Evolutionary conservation across 2,113 vertebrate species (phyloP), one percentile per base, ranked within the genome.

Genomic region (mouse (Mus musculus)): DNA sequence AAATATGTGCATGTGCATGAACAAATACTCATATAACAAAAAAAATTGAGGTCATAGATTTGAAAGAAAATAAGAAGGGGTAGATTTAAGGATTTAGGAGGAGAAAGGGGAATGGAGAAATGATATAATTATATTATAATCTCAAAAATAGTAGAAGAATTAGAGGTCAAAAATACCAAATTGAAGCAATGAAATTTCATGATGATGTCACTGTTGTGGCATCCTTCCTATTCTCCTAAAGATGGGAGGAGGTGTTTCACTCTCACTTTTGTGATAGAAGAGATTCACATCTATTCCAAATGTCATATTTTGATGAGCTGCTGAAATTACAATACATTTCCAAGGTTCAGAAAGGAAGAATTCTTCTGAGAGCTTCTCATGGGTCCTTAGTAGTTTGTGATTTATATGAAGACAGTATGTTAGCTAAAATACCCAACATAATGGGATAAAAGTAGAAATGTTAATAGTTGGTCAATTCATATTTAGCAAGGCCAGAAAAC

Each of bases 331-430:
- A 88, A 65, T 67, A 39, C 36, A 89, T 2, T 69, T 28, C 59
- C 61, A 77, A 85, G 69, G 28, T 33, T 96, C 39, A 91, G 30
- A 88, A 7, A 89, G 19, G 73, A 97, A 42, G 33, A 42, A 26
- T 61, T 90, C 67, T 42, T 95, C 56, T 76, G 36, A 92, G 65
- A 96, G 80, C 14, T 26, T 85, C 30, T 82, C n/a, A 20, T 73
- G 11, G 90, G 24, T 88, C 49, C 69, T 92, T 30, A 56, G 22
- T 65, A 87, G 69, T 93, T 81, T 93, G 52, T 22, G 12, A 91
- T 95, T 93, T 78, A 26, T 93, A 63, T 90, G 86, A 96, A 90
- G 46, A 90, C 20, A 52, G 7, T 82, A 77, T 9, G 26, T 46
- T 90, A 65, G 10, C n/a, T 89, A 59, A 14, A 87, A 72, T 92